phyloP scores from a whole-genome alignment of 2,888 invertebrate genomes.

The Tachina lurida region DNA sequence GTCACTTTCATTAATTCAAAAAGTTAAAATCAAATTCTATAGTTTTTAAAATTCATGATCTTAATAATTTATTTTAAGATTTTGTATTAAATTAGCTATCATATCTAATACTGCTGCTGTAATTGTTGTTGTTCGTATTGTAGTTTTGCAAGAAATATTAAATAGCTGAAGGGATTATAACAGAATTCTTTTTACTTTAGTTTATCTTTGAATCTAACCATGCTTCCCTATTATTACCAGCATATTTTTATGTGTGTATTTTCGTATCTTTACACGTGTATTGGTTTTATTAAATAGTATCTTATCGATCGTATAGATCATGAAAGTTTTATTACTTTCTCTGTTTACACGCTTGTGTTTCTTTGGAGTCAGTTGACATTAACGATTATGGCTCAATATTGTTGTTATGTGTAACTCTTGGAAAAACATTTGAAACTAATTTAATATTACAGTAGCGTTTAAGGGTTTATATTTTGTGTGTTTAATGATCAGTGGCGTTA shows the following conservation, averaged over 20 bases:
- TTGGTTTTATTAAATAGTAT: constrained; percentile 65
- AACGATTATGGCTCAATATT: constrained; percentile 69
- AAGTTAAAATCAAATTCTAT: constrained; percentile 9
- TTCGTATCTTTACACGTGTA: constrained; percentile 67
- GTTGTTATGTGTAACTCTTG: constrained; percentile 31
- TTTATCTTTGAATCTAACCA: constrained; percentile 22
- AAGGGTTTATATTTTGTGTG: background rate
- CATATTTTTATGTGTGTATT: constrained; percentile 14
- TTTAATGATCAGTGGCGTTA: constrained; percentile 42
- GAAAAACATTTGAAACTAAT: constrained; percentile 60
- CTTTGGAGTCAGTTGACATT: constrained; percentile 64
- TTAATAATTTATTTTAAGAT: constrained; percentile 47
- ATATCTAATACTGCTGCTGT: background rate
- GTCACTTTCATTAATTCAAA: background rate
- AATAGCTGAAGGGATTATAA: constrained; percentile 24
- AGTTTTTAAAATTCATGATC: constrained; percentile 41
- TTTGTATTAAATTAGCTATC: constrained; percentile 9
- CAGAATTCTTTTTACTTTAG: constrained; percentile 8
- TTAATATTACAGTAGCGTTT: constrained; percentile 70
- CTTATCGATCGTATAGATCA: constrained; percentile 66
- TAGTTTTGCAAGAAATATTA: constrained; percentile 62
- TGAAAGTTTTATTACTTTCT: constrained; percentile 17
- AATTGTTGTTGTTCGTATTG: constrained; percentile 4
- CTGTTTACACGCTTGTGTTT: constrained; percentile 12
- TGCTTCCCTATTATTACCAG: constrained; percentile 23